A percentile compares a stretch with the other conserved stretches of the same genome.
Evolutionary conservation across 2,888 invertebrate species (phyloP).

Genomic region (Pristionchus exspectatus): DNA sequence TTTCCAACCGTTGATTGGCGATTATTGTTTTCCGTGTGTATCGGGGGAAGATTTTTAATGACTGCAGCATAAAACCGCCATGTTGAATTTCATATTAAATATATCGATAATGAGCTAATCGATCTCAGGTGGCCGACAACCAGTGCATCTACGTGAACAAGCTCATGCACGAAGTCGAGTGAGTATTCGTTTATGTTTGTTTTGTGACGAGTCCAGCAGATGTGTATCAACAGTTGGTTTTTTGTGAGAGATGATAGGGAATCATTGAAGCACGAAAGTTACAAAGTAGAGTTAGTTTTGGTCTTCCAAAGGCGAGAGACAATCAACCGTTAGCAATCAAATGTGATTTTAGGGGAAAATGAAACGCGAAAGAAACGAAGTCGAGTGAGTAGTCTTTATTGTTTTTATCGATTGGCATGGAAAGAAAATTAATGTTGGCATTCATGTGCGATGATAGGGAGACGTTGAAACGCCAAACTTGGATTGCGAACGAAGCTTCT

Average conservation of each 20-base stretch:
- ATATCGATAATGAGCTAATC: background rate
- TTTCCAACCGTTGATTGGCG: no score
- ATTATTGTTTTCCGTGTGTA: background rate
- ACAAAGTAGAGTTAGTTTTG: background rate
- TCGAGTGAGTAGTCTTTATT: no score
- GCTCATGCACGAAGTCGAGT: slow-evolving; percentile 99
- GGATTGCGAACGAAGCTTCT: no score
- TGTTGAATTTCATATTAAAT: background rate
- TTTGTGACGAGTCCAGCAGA: background rate
- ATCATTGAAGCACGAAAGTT: background rate
- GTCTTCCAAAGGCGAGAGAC: background rate
- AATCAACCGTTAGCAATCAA: no score
- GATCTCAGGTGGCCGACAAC: slow-evolving; percentile 88
- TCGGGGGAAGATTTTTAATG: background rate
- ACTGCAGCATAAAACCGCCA: no score
- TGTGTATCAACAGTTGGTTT: background rate
- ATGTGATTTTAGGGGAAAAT: no score
- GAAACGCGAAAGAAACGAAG: no score
- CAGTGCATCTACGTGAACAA: slow-evolving; percentile 99
- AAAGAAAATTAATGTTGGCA: background rate
- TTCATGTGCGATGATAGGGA: background rate
- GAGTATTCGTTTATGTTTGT: slow-evolving; percentile 80
- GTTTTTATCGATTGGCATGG: no score
- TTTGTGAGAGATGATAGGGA: background rate
- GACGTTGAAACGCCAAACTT: background rate